Evolutionary conservation across 2,888 invertebrate species (phyloP), one percentile per base, ranked within the genome.

Genomic region (Teleiodes luculella): DNA sequence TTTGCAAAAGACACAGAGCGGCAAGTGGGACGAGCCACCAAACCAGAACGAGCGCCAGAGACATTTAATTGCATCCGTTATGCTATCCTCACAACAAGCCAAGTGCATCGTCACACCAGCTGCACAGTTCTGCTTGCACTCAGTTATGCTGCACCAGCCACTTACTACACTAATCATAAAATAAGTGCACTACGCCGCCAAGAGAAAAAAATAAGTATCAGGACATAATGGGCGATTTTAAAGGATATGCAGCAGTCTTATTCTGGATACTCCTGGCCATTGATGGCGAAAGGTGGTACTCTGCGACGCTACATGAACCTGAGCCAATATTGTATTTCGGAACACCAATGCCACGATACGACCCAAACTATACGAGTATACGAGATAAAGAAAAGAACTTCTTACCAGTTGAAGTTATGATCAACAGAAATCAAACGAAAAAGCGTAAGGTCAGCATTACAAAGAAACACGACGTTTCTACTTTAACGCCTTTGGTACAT

Each of bases 31-130:
- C 76, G 70, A 72, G 67, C 66, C 67, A 74, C 60, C 71, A 76
- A 80, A 76, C 74, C 74, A 78, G 75, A 74, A 77, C 80, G 72
- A 84, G 39, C 80, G 84, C 82, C 83, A 82, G 67, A 65, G 67
- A 65, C 68, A 70, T 73, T 74, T 81, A 82, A 82, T 80, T 80
- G 73, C 68, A 72, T 72, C 72, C 77, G 80, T 78, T 73, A 83
- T 74, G 76, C 71, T 69, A 68, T 72, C 72, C 69, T 61, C 69
- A 56, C 65, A 54, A 31, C 20, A 66, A 66, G 55, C 65, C 63
- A 67, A 69, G 69, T 73, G 72, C 65, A 71, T 69, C 68, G 67
- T 64, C 60, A 57, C 58, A 64, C 59, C 47, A 57, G 62, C 62
- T 62, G 62, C 66, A 64, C 67, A 68, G 67, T 67, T 60, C 61